Conservation (phyloP, 2,888 invertebrate species). For the Acronicta alni region DNA sequence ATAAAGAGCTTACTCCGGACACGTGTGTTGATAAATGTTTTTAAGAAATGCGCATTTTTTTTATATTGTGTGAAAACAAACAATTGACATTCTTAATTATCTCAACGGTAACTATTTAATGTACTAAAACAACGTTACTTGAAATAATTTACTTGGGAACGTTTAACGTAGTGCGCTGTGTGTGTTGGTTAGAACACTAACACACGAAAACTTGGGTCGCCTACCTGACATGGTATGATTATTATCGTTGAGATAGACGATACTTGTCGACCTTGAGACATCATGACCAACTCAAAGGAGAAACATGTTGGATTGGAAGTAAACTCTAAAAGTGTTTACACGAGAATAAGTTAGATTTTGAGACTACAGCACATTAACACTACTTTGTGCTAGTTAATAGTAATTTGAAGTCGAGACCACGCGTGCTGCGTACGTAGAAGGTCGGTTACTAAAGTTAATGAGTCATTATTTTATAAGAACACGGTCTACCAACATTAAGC, state of each 20-base stretch:
- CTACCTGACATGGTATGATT: background rate
- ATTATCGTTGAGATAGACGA: background rate
- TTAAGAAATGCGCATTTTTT: slow-evolving; percentile 10
- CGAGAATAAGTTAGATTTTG: slow-evolving; percentile 19
- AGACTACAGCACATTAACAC: slow-evolving; percentile 17
- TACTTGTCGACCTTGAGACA: slow-evolving; percentile 4
- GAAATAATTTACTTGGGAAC: too few relatives aligned
- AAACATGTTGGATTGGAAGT: background rate
- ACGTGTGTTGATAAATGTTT: slow-evolving; percentile 18
- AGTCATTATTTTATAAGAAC: slow-evolving; percentile 44
- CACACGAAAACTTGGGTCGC: background rate
- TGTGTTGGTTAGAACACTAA: too few relatives aligned
- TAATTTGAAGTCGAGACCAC: slow-evolving; percentile 61
- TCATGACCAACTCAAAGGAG: background rate
- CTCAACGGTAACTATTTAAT: too few relatives aligned
- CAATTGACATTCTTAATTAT: background rate
- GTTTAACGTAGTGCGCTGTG: too few relatives aligned
- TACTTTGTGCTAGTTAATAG: slow-evolving; percentile 48
- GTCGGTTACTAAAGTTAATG: slow-evolving; percentile 44
- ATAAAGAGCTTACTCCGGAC: slow-evolving; percentile 25
- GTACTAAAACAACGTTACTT: too few relatives aligned
- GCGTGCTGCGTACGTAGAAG: slow-evolving; percentile 47
- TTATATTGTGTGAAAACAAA: slow-evolving; percentile 11
- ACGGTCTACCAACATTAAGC: slow-evolving; percentile 24
- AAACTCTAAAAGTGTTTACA: too few relatives aligned